These are phyloP conservation scores for Fregetta grallaria DNA, from an alignment of 2,113 vertebrate genomes.

Conservation along the genomic window DNA sequence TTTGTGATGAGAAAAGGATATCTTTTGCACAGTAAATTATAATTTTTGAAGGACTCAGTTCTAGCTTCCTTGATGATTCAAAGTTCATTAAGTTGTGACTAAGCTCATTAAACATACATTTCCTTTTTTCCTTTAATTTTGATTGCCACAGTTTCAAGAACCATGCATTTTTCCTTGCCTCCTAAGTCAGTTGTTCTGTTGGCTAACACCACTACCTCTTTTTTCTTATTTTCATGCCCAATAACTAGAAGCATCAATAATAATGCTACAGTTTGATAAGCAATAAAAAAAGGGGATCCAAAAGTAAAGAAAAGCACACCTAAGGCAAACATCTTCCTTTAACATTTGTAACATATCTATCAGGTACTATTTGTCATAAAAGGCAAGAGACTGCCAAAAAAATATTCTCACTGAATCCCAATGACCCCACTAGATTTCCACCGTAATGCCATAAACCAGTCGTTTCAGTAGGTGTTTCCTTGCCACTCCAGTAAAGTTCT, in stretches of 20 bases:
- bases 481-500: neutral
- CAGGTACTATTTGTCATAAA: neutral
- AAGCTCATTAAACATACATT: neutral
- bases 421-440: neutral
- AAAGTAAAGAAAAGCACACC: neutral
- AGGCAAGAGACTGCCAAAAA: neutral
- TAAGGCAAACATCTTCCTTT: neutral
- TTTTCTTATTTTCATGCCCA: neutral
- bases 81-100: neutral
- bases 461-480: neutral
- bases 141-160: neutral
- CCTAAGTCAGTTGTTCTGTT: neutral
- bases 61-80: neutral
- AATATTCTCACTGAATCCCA: neutral
- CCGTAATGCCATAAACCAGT: neutral
- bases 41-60: neutral
- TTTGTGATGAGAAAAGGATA: neutral
- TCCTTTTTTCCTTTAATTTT: neutral
- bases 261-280: neutral
- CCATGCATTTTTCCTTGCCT: neutral
- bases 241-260: neutral
- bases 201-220: neutral
- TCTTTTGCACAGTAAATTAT: neutral
- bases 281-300: neutral
- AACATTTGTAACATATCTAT: neutral